phyloP scores from a whole-genome alignment of 2,797 vertebrate genomes.

The Tenualosa thibaudeaui region DNA sequence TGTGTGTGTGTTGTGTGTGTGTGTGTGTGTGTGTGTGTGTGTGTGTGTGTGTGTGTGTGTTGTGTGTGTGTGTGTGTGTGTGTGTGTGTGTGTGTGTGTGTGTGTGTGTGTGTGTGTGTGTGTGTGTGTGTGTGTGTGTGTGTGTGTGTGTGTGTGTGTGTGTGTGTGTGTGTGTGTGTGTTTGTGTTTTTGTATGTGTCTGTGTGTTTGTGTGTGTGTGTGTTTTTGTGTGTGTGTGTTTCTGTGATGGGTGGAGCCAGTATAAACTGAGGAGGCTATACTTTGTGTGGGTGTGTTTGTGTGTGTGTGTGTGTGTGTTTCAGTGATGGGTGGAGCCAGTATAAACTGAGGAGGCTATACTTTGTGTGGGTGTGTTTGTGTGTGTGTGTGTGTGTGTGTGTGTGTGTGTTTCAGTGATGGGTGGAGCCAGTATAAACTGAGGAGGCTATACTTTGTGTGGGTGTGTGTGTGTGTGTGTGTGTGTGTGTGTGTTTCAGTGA shows the following conservation, averaged over 20 bases:
- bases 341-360: conserved; percentile 90
- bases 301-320: conserved; percentile 52
- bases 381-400: conserved; percentile 70
- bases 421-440: conserved; percentile 86
- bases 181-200: conserved; percentile 4
- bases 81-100: background rate
- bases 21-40: background rate
- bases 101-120: conserved; percentile 7
- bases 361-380: conserved; percentile 97
- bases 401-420: conserved; percentile 77
- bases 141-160: background rate
- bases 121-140: background rate
- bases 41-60: background rate
- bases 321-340: conserved; percentile 86
- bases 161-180: background rate
- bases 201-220: background rate
- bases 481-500: conserved; percentile 75
- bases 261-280: conserved; percentile 92
- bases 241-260: conserved; percentile 84
- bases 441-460: conserved; percentile 95
- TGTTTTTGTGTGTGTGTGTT: conserved; percentile 52
- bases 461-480: conserved; percentile 92
- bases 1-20: conserved; percentile 58
- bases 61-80: background rate
- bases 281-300: conserved; percentile 83